A percentile compares a stretch with the other conserved stretches of the same genome.
Conservation (phyloP, 2,113 vertebrate species). For the Propithecus coquereli region DNA sequence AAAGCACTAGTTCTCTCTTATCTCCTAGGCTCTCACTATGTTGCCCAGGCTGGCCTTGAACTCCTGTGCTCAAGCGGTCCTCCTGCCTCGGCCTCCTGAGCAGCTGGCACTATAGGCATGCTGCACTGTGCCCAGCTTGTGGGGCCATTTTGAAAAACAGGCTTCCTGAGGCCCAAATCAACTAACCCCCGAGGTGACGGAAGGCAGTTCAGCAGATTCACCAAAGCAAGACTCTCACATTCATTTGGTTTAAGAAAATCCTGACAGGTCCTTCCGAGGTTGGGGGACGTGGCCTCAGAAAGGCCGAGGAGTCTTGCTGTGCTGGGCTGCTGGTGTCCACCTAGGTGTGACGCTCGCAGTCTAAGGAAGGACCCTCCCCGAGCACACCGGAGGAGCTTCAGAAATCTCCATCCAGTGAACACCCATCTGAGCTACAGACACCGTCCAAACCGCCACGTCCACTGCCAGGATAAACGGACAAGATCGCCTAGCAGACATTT, state of each 20-base stretch:
- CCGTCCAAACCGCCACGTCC: not conserved
- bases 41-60: not conserved
- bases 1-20: not conserved
- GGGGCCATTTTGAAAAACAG: not conserved
- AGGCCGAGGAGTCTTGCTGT: not conserved
- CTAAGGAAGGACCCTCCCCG: rapidly evolving
- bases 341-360: rapidly evolving
- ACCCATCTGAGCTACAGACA: not conserved
- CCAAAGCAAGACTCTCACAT: not conserved
- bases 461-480: not conserved
- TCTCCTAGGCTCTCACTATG: not conserved
- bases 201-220: not conserved
- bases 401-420: not conserved
- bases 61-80: not conserved
- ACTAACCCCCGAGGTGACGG: not conserved
- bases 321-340: not conserved
- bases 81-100: not conserved
- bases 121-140: not conserved
- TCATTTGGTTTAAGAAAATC: not conserved
- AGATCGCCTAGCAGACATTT: not conserved
- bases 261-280: not conserved
- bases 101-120: not conserved
- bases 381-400: not conserved
- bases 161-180: not conserved
- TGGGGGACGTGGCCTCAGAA: not conserved